Evolutionary conservation across 2,888 invertebrate genomes (phyloP).

Genomic region (Pinctada fucata): DNA sequence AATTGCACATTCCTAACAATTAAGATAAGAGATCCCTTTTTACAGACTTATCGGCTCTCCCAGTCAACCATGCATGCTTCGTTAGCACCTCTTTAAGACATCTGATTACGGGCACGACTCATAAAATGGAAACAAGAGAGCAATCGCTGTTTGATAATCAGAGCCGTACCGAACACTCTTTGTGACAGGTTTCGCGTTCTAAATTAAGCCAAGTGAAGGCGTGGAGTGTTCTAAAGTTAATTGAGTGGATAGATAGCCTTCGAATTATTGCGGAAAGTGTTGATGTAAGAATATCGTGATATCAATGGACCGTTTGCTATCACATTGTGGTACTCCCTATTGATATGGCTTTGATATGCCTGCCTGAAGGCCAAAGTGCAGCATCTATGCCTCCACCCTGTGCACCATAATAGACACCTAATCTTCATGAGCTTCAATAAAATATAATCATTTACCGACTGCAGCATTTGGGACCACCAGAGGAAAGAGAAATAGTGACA

Average conservation of each 20-base stretch:
- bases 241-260: not conserved
- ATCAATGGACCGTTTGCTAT: not conserved
- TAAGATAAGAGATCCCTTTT: not conserved
- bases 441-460: no score
- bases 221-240: not conserved
- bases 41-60: not conserved
- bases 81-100: not conserved
- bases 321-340: not conserved
- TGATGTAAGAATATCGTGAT: not conserved
- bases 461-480: no score
- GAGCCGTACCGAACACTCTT: not conserved
- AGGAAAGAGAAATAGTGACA: no score
- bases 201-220: not conserved
- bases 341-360: not conserved
- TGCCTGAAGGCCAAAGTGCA: not conserved
- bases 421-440: no score
- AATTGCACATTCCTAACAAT: slow-evolving; percentile 2
- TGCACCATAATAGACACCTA: not conserved
- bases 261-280: not conserved
- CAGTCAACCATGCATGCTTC: not conserved
- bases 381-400: not conserved
- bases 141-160: not conserved
- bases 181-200: not conserved
- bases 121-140: no score
- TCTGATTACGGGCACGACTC: not conserved